phyloP scores from a whole-genome alignment of 2,888 invertebrate species.

The Tineola bisselliella region DNA sequence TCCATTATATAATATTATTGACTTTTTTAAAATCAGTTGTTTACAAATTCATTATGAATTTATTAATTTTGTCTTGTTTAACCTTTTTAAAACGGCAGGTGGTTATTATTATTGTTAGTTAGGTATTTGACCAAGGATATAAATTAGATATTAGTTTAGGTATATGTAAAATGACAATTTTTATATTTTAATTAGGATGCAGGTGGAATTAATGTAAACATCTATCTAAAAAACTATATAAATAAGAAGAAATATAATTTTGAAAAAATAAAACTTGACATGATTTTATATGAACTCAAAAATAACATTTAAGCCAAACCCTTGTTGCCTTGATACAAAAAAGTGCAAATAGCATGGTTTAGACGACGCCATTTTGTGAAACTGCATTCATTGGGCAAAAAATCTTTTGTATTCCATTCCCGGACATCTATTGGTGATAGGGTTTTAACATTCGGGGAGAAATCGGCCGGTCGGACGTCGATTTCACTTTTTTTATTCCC shows the following conservation, averaged over 20 bases:
- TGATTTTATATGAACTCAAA: too few relatives aligned
- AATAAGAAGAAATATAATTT: too few relatives aligned
- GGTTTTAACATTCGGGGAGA: conserved; percentile 55
- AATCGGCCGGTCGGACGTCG: conserved; percentile 20
- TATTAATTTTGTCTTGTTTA: too few relatives aligned
- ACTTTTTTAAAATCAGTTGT: too few relatives aligned
- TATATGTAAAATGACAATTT: not conserved
- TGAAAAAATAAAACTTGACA: too few relatives aligned
- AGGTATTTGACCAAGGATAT: not conserved
- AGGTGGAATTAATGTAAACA: too few relatives aligned
- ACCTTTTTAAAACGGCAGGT: not conserved
- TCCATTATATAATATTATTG: too few relatives aligned
- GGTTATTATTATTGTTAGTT: not conserved
- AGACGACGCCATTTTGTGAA: conserved; percentile 51
- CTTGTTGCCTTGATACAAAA: not conserved
- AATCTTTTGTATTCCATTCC: conserved; percentile 50
- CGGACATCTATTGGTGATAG: conserved; percentile 54
- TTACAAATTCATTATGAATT: too few relatives aligned
- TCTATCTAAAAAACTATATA: too few relatives aligned
- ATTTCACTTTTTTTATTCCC: conserved; percentile 51
- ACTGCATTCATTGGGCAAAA: conserved; percentile 60
- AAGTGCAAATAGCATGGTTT: not conserved
- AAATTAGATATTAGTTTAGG: not conserved
- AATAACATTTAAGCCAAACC: too few relatives aligned
- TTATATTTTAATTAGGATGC: too few relatives aligned